Evolutionary conservation across 2,113 vertebrate genomes (phyloP).

Genomic region (Cryptotis parvus): DNA sequence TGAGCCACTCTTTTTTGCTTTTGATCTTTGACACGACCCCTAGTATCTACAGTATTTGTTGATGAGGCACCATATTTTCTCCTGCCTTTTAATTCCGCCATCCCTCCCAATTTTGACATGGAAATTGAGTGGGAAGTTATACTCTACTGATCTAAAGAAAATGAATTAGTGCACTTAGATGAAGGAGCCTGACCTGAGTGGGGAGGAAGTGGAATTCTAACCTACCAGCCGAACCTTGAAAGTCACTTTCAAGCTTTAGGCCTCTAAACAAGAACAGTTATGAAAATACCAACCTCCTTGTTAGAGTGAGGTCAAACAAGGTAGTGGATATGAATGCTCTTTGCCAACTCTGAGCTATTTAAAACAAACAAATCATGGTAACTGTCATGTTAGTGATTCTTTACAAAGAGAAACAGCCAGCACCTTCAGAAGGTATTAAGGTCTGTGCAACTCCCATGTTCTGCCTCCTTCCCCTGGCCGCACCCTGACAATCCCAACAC

Average conservation of each 20-base stretch:
- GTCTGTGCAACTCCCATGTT: not conserved
- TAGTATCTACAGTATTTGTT: conserved; percentile 1
- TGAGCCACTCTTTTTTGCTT: not conserved
- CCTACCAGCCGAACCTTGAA: not conserved
- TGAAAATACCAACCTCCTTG: not conserved
- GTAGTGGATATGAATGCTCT: conserved; percentile 8
- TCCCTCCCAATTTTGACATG: conserved; percentile 2
- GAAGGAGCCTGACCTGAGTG: not conserved
- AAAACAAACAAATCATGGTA: conserved; percentile 42
- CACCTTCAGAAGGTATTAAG: not conserved
- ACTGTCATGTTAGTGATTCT: conserved; percentile 20
- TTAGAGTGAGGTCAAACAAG: conserved; percentile 2
- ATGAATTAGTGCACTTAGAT: not conserved
- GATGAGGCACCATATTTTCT: not conserved
- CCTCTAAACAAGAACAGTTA: conserved; percentile 47
- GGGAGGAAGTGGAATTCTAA: not conserved
- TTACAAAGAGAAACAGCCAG: conserved; percentile 46
- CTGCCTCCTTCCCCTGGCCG: not conserved
- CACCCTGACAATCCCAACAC: not conserved
- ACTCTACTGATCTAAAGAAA: not conserved
- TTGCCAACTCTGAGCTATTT: conserved; percentile 37
- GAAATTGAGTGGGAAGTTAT: not conserved
- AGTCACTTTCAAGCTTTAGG: conserved; percentile 3
- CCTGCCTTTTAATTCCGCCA: not conserved
- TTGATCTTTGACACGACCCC: not conserved